Evolutionary conservation across 2,797 vertebrate genomes (phyloP), one percentile per base, ranked within the genome.

Genomic region (Oceanodroma leucorhoa): DNA sequence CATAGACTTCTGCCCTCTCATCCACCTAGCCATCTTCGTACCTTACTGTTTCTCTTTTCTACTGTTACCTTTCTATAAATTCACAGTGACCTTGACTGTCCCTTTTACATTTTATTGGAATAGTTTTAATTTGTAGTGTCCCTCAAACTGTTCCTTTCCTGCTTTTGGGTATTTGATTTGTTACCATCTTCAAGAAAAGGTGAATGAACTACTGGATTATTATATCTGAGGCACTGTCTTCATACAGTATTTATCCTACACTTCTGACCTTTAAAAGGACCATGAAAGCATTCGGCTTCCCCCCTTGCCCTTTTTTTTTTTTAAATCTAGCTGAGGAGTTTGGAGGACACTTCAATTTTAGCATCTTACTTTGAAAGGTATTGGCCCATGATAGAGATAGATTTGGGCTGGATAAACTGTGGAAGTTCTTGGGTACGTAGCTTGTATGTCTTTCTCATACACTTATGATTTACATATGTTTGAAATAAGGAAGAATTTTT

Each of bases 271-370:
- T 87, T 55, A 43, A 48, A 69, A 61, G 7, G 13, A 3, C 8
- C 27, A 54, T 53, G 38, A 46, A 82, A 88, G 4, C 7, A n/a
- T 38, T 61, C 4, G 4, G 10, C 13, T 83, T 75, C 27, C 60
- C 17, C 5, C 2, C 2, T 23, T 23, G 5, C 3, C 3, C 2
- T 41, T 32, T 38, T 10, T 34, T 36, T 30, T 50, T 14, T 60
- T 18, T 19, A 11, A 50, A 34, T 23, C 9, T 26, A 36, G 9
- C 32, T 57, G 13, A 75, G 38, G 14, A 1, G 1, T 83, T 91
- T 76, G 9, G 2, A 54, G 13, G 16, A 27, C 17, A 27, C 30
- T 65, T 84, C 11, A 41, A 7, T 73, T 88, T 86, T 46, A 57
- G 2, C 11, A 26, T 48, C 24, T 78, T 67, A 78, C 14, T 92